Evolutionary conservation across 2,113 vertebrate species (phyloP).

Genomic region (Ovibos moschatus): DNA sequence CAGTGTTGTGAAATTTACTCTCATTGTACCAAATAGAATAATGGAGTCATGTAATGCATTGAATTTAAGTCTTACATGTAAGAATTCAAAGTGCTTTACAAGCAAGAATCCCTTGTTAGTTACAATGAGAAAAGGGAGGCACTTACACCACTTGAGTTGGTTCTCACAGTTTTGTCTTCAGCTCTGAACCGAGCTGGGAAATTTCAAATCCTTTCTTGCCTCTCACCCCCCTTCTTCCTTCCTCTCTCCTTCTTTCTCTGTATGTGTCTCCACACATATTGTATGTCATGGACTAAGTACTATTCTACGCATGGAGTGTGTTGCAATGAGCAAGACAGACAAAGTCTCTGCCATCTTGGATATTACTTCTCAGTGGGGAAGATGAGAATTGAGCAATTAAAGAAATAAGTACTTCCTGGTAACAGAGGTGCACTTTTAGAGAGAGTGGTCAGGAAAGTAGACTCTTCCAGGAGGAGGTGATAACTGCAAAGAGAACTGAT

Average conservation of each 20-base stretch:
- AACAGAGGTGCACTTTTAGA: background rate
- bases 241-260: background rate
- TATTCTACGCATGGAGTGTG: background rate
- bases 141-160: too few relatives aligned
- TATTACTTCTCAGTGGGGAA: background rate
- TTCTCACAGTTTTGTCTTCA: background rate
- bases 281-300: background rate
- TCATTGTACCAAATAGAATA: background rate
- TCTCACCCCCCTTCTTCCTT: fast-evolving
- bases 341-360: background rate
- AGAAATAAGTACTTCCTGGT: background rate
- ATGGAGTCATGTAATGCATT: background rate
- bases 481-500: background rate
- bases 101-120: background rate
- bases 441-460: background rate
- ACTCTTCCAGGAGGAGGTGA: background rate
- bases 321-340: background rate
- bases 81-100: background rate
- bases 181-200: background rate
- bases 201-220: background rate
- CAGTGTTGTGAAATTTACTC: background rate
- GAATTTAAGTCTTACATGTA: background rate
- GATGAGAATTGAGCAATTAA: background rate
- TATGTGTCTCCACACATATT: background rate
- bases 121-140: background rate